Evolutionary conservation across 2,888 invertebrate genomes (phyloP).

Genomic region (Noctua janthina): DNA sequence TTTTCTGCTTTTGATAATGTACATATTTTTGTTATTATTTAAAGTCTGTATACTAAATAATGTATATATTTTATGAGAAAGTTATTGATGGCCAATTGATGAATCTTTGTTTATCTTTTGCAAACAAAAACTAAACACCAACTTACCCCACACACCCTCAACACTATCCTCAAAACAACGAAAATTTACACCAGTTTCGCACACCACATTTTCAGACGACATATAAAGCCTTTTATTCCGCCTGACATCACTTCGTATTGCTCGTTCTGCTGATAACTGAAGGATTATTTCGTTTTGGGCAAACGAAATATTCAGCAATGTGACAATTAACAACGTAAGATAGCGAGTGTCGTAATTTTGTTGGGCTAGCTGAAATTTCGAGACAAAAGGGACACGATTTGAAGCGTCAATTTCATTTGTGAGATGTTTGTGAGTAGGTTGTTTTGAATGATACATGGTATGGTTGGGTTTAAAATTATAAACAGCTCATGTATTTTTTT

Average conservation of each 20-base stretch:
- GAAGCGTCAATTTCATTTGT: constrained; percentile 26
- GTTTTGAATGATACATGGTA: background rate
- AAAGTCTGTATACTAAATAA: no score
- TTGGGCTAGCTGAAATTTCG: constrained; percentile 23
- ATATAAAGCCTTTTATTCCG: constrained; percentile 50
- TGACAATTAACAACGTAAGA: constrained; percentile 51
- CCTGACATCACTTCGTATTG: constrained; percentile 42
- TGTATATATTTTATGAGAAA: no score
- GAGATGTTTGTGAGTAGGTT: constrained; percentile 1
- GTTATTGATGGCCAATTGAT: background rate
- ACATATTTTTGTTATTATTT: no score
- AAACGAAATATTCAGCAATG: constrained; percentile 36
- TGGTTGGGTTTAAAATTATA: background rate
- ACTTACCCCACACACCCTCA: background rate
- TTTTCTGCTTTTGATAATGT: no score
- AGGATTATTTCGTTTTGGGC: constrained; percentile 53
- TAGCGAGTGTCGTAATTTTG: constrained; percentile 40
- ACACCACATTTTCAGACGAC: constrained; percentile 41
- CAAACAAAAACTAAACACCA: background rate
- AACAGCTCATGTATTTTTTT: background rate
- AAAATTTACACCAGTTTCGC: constrained; percentile 14
- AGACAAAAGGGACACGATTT: constrained; percentile 18
- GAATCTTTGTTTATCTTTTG: background rate
- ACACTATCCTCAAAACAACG: constrained; percentile 10
- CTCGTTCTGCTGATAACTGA: constrained; percentile 53